phyloP scores from a whole-genome alignment of 2,888 invertebrate species.

The Leucania comma region DNA sequence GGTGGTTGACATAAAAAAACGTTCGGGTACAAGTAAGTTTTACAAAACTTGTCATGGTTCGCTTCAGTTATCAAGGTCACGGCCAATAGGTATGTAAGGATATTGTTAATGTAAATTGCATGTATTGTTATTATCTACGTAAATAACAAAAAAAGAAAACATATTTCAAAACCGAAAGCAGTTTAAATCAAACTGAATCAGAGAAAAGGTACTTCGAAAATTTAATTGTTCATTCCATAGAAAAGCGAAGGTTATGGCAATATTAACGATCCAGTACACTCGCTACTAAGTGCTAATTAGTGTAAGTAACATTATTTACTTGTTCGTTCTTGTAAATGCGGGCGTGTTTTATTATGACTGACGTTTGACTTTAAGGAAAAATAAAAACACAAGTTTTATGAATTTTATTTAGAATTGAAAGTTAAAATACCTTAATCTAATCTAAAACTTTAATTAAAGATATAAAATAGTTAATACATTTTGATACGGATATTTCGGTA shows the following conservation, averaged over 20 bases:
- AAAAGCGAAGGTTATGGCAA: slow-evolving; percentile 8
- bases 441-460: not conserved
- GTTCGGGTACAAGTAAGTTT: not conserved
- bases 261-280: not conserved
- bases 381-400: not conserved
- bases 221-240: not conserved
- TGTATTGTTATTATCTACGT: not conserved
- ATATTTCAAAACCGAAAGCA: not conserved
- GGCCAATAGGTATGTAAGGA: not conserved
- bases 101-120: not conserved
- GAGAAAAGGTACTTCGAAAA: not conserved
- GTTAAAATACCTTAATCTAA: not conserved
- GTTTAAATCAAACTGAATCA: not conserved
- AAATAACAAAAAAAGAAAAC: not conserved
- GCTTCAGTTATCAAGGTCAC: slow-evolving; percentile 6
- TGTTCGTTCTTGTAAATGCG: slow-evolving; percentile 26
- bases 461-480: too few relatives aligned
- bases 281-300: not conserved
- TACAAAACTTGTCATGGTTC: not conserved
- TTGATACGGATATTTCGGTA: too few relatives aligned
- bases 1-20: not conserved
- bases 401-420: not conserved
- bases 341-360: slow-evolving; percentile 13
- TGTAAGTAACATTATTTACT: slow-evolving; percentile 17
- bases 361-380: not conserved